These are phyloP conservation scores for Cotesia chilonis DNA, from an alignment of 1,140 invertebrate genomes.

Conservation along the genomic window DNA sequence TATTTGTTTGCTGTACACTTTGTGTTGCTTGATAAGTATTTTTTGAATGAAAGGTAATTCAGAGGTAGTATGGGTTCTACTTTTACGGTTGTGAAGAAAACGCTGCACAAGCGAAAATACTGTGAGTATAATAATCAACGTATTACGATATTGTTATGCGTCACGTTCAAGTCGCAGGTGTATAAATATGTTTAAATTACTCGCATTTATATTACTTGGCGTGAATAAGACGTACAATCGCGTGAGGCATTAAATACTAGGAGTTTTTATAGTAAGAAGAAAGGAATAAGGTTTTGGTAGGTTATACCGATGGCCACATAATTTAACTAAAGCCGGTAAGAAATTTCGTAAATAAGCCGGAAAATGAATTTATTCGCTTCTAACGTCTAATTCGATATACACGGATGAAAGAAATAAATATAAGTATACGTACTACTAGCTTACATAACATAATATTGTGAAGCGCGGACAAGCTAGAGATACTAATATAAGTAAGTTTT, in stretches of 20 bases:
- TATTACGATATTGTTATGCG: slow-evolving; percentile 59
- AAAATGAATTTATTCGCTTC: slow-evolving; percentile 30
- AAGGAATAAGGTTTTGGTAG: slow-evolving; percentile 7
- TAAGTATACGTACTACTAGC: slow-evolving; percentile 60
- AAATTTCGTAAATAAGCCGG: slow-evolving; percentile 17
- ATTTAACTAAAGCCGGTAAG: slow-evolving; percentile 13
- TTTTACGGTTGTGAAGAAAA: slow-evolving; percentile 64
- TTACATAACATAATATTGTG: slow-evolving; percentile 45
- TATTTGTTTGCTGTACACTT: slow-evolving; percentile 26
- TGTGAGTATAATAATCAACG: slow-evolving; percentile 62
- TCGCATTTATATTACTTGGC: slow-evolving; percentile 29
- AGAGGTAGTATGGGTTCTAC: slow-evolving; percentile 61
- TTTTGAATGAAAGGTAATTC: slow-evolving; percentile 14
- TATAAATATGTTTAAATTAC: slow-evolving; percentile 26
- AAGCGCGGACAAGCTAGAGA: slow-evolving; percentile 39
- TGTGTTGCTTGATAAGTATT: slow-evolving; percentile 43
- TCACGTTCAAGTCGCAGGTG: slow-evolving; percentile 40
- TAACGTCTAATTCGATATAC: slow-evolving; percentile 44
- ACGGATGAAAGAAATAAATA: slow-evolving; percentile 51
- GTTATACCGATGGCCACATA: slow-evolving; percentile 12
- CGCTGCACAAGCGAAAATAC: slow-evolving; percentile 66
- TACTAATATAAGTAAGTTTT: not conserved
- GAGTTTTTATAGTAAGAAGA: not conserved
- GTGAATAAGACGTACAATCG: slow-evolving; percentile 31
- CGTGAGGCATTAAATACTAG: slow-evolving; percentile 19